These are phyloP conservation scores for Oreortyx pictus DNA, from an alignment of 2,797 vertebrate species.

Conservation along the genomic window DNA sequence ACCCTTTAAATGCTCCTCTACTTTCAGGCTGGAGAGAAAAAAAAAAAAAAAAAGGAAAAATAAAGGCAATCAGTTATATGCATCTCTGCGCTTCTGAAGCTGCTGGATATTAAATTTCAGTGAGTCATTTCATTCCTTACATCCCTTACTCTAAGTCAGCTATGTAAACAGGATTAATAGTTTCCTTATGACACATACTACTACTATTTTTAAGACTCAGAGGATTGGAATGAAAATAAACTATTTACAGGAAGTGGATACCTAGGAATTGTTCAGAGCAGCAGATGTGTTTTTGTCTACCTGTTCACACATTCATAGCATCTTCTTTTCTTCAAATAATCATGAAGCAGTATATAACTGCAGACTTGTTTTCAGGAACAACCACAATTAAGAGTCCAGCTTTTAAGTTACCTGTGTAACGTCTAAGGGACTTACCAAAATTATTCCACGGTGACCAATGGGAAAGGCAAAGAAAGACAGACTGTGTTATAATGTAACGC, in stretches of 20 bases:
- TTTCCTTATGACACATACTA: conserved; percentile 17
- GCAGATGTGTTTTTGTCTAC: not conserved
- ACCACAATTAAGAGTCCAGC: not conserved
- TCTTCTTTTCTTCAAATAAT: not conserved
- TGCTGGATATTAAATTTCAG: not conserved
- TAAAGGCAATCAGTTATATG: not conserved
- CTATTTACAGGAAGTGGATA: not conserved
- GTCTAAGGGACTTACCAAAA: not conserved
- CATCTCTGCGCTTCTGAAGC: not conserved
- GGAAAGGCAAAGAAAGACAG: not conserved
- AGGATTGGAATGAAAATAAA: conserved; percentile 32
- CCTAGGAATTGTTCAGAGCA: not conserved
- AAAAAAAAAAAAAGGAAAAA: not conserved
- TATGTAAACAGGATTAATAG: not conserved
- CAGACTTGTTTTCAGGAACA: not conserved
- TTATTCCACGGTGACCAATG: not conserved
- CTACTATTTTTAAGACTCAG: conserved; percentile 27
- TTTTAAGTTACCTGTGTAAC: not conserved
- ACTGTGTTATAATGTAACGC: not conserved
- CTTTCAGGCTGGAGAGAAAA: conserved; percentile 70
- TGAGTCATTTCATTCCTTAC: not conserved
- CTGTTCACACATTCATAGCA: not conserved
- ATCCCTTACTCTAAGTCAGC: not conserved
- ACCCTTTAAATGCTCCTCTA: conserved; percentile 83
- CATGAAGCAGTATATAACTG: not conserved